Percentiles rank a stretch among this genome's conserved stretches.
phyloP scores from a whole-genome alignment of 2,113 vertebrate species.

The Seriola dumerili region DNA sequence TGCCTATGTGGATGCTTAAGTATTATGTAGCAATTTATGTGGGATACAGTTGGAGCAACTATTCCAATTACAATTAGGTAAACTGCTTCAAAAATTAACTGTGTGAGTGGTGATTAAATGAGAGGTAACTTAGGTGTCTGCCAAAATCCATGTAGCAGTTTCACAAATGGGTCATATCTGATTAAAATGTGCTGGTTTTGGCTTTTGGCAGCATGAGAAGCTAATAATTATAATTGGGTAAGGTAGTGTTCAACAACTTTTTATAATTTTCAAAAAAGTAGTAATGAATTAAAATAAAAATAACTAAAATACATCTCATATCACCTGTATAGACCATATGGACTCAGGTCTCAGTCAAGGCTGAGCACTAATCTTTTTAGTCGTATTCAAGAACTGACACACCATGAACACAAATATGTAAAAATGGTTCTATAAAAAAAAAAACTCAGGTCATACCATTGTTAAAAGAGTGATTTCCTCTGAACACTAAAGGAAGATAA shows the following conservation, averaged over 20 bases:
- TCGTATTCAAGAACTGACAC: neutral
- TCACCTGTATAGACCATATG: conserved; percentile 12
- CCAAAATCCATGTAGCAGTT: conserved; percentile 22
- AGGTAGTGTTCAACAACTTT: neutral
- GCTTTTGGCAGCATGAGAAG: conserved; percentile 19
- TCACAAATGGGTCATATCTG: conserved; percentile 2
- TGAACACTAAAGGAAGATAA: conserved; percentile 13
- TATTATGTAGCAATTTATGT: conserved; percentile 33
- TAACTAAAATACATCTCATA: neutral
- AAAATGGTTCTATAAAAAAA: neutral
- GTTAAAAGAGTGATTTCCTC: neutral
- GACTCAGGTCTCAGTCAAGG: neutral
- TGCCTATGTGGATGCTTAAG: neutral
- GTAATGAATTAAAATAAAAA: neutral
- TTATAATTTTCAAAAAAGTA: neutral
- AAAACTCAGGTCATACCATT: neutral
- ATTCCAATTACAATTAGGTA: neutral
- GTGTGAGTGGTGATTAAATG: conserved; percentile 29
- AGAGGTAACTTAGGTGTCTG: conserved; percentile 18
- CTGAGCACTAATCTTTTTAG: neutral
- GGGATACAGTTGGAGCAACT: conserved; percentile 23
- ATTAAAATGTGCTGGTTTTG: conserved; percentile 25
- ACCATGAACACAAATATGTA: neutral
- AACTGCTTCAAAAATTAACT: conserved; percentile 36
- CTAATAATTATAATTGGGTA: conserved; percentile 2